Evolutionary conservation across 1,140 invertebrate genomes (phyloP).

Genomic region (Oppia nitens): DNA sequence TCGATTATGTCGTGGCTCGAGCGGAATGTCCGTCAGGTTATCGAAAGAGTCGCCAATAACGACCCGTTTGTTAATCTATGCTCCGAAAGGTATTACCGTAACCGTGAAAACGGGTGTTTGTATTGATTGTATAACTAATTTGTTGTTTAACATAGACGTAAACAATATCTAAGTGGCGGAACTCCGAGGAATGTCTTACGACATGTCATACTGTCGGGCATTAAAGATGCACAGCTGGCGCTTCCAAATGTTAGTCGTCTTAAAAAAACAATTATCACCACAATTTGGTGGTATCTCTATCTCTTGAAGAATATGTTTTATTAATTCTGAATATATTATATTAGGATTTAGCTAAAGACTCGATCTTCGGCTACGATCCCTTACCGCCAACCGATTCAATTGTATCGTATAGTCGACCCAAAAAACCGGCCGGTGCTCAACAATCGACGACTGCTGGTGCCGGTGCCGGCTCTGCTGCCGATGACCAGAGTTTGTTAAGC

Average conservation of each 20-base stretch:
- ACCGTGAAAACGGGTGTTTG: not conserved
- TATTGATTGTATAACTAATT: not conserved
- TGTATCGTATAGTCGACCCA: constrained; percentile 45
- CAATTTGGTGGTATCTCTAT: too few relatives aligned
- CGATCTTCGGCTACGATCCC: constrained; percentile 62
- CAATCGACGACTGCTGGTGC: not conserved
- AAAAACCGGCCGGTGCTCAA: not conserved
- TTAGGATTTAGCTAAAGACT: constrained; percentile 37
- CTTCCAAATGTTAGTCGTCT: constrained; percentile 32
- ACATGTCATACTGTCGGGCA: constrained; percentile 61
- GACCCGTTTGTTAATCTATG: constrained; percentile 35
- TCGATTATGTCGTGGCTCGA: constrained; percentile 61
- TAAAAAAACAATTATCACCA: too few relatives aligned
- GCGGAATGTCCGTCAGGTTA: constrained; percentile 42
- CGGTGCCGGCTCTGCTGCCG: not conserved
- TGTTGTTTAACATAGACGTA: constrained; percentile 27
- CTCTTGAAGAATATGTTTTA: not conserved
- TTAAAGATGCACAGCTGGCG: constrained; percentile 46
- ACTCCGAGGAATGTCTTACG: constrained; percentile 53
- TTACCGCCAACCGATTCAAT: constrained; percentile 57
- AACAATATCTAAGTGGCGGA: constrained; percentile 39
- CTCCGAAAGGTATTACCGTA: constrained; percentile 14
- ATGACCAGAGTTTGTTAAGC: constrained; percentile 27
- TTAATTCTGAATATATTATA: constrained; percentile 13
- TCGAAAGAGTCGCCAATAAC: constrained; percentile 42